Conservation (phyloP, 2,888 invertebrate genomes). For the Sphaeridia pumilis region DNA sequence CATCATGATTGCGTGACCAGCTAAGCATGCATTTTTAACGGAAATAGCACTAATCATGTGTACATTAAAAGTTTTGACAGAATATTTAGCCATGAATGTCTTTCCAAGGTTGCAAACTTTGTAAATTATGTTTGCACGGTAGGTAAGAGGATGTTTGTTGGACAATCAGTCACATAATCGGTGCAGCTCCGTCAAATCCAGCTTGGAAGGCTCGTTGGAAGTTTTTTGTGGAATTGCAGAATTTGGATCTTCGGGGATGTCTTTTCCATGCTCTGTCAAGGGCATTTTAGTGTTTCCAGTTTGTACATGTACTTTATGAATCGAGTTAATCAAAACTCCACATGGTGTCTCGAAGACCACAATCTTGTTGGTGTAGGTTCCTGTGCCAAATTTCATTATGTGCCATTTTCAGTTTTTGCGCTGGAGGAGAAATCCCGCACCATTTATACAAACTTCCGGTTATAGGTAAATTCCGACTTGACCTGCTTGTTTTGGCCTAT, state of each 20-base stretch:
- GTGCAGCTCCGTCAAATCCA: too few species aligned
- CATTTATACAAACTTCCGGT: constrained; percentile 13
- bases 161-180: too few species aligned
- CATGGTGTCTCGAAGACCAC: not conserved
- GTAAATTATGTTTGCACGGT: too few species aligned
- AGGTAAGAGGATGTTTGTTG: too few species aligned
- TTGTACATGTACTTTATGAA: not conserved
- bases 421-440: constrained; percentile 8
- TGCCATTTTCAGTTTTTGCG: not conserved
- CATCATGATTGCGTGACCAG: not conserved
- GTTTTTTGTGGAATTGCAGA: too few species aligned
- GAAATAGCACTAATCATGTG: not conserved
- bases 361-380: not conserved
- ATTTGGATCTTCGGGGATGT: too few species aligned
- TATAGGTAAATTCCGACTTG: constrained; percentile 2
- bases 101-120: not conserved
- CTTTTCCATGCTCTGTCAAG: too few species aligned
- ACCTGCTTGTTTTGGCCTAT: too few species aligned
- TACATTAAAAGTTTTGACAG: not conserved
- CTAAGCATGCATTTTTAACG: constrained; percentile 4
- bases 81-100: not conserved
- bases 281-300: too few species aligned
- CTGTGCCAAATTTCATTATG: not conserved
- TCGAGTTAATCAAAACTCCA: not conserved
- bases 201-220: too few species aligned